These are phyloP conservation scores for Geodia barretti DNA, from an alignment of 37 sponge, comb jelly and placozoan species.

Conservation along the genomic window DNA sequence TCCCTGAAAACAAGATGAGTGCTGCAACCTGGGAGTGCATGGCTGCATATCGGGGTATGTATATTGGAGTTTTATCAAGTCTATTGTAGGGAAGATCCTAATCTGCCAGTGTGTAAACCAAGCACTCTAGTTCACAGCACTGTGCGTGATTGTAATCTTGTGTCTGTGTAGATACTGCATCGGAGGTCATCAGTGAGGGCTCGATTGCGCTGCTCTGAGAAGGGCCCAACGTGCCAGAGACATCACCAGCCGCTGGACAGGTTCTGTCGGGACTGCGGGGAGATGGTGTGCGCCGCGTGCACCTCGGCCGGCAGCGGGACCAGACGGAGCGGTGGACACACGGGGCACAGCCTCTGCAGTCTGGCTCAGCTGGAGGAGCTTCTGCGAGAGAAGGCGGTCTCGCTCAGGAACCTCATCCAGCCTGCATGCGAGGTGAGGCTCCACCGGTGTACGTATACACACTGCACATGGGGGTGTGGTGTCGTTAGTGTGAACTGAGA, in stretches of 20 bases:
- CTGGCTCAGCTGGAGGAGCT: constrained; percentile 4
- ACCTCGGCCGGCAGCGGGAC: too few species aligned
- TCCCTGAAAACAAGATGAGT: too few species aligned
- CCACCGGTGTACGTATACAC: too few species aligned
- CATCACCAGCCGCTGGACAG: constrained; percentile 23
- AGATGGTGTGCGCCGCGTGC: constrained; percentile 34
- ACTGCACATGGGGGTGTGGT: background rate
- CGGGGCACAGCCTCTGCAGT: background rate
- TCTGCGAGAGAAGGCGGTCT: background rate
- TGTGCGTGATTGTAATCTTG: background rate
- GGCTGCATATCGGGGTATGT: too few species aligned
- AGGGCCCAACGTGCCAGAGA: constrained; percentile 1
- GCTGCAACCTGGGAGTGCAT: too few species aligned
- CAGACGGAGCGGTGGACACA: background rate
- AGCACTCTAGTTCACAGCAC: background rate
- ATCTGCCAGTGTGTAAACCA: too few species aligned
- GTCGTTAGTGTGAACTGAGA: background rate
- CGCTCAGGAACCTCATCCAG: constrained; percentile 18
- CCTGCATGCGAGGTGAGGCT: constrained; percentile 34
- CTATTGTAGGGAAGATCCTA: too few species aligned
- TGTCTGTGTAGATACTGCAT: background rate
- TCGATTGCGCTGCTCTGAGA: background rate
- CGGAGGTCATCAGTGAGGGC: background rate
- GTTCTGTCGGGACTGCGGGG: constrained; percentile 37
- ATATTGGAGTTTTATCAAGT: too few species aligned